Base-by-base conservation (phyloP, 1,140 invertebrate genomes). In the Diorhabda elongata region DNA sequence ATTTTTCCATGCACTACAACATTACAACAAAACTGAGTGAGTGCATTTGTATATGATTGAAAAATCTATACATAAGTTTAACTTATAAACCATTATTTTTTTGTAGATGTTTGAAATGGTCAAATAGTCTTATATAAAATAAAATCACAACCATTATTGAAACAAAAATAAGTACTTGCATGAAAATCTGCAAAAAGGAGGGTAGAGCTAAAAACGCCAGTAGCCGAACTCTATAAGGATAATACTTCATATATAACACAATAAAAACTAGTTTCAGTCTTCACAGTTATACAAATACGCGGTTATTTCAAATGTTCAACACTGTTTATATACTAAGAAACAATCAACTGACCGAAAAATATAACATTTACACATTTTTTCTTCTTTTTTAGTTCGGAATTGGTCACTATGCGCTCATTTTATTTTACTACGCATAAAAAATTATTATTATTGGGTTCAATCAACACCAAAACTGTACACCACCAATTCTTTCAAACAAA, bases 221-320 rank as follows among this genome's bases (percentile, higher is more conserved):
- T 44, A 66, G 56, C 64, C 66, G 56, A 64, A 64, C 59, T 68
- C 47, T 69, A 64, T 64, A 75, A 73, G 64, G 65, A 67, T 77
- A 74, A 77, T 77, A 75, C 69, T 77, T 75, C 74, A 72, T 75
- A 75, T 76, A 76, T 77, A 79, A 79, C 78, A 78, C 78, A 78
- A 79, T 77, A 78, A 76, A 79, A 79, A 76, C 77, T 78, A 77
- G 73, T 77, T 73, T 79, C 78, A 79, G 78, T 79, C 78, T 79
- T 79, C 74, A 78, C 77, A 78, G 73, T 77, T 78, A 77, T 79
- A 78, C 77, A 79, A 79, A 74, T 78, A 79, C 73, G 72, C 71
- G 69, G 71, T 73, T 71, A 73, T 74, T 76, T 73, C 69, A 70
- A 75, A 76, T 72, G 74, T 74, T 77, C 75, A 78, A 77, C 75